Percentiles rank a stretch among this genome's conserved stretches.
phyloP scores from a whole-genome alignment of 2,113 vertebrate species.

The Girardinichthys multiradiatus region DNA sequence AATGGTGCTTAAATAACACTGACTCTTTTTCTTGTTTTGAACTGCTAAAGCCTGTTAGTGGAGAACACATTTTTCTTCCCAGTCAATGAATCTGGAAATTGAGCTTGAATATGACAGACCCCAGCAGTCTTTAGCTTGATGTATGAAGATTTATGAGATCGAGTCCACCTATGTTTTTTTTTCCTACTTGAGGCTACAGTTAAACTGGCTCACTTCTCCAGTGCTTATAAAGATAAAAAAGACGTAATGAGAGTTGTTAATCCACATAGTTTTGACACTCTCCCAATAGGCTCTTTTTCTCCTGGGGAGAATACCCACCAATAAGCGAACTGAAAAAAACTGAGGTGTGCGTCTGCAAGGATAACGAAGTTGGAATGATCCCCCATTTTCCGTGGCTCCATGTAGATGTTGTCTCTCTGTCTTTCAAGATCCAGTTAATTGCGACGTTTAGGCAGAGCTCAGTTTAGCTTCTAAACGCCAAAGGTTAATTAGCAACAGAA shows the following conservation, averaged over 20 bases:
- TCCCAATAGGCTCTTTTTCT: slow-evolving; percentile 43
- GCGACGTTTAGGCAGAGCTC: slow-evolving; percentile 74
- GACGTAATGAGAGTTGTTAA: slow-evolving; percentile 72
- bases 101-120: slow-evolving; percentile 54
- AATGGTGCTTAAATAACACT: slow-evolving; percentile 50
- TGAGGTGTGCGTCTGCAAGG: slow-evolving; percentile 38
- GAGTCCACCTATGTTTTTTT: slow-evolving; percentile 54
- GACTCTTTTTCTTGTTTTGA: slow-evolving; percentile 49
- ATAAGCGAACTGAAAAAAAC: slow-evolving; percentile 24
- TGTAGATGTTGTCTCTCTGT: slow-evolving; percentile 68
- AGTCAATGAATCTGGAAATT: slow-evolving; percentile 53
- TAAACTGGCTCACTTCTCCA: slow-evolving; percentile 52
- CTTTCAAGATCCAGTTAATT: slow-evolving; percentile 73
- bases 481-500: slow-evolving; percentile 82
- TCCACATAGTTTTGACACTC: slow-evolving; percentile 60
- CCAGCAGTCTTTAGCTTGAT: slow-evolving; percentile 47
- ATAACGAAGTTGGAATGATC: slow-evolving; percentile 64
- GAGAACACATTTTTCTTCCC: slow-evolving; percentile 30
- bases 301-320: slow-evolving; percentile 54
- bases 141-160: slow-evolving; percentile 59
- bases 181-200: slow-evolving; percentile 59
- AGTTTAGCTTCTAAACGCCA: slow-evolving; percentile 65
- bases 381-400: slow-evolving; percentile 28
- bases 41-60: slow-evolving; percentile 19
- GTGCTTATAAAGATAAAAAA: slow-evolving; percentile 49